Percentiles rank a stretch among this genome's conserved stretches.
These are phyloP conservation scores for Dorcus hopei DNA, from an alignment of 2,888 invertebrate species.

Conservation along the genomic window DNA sequence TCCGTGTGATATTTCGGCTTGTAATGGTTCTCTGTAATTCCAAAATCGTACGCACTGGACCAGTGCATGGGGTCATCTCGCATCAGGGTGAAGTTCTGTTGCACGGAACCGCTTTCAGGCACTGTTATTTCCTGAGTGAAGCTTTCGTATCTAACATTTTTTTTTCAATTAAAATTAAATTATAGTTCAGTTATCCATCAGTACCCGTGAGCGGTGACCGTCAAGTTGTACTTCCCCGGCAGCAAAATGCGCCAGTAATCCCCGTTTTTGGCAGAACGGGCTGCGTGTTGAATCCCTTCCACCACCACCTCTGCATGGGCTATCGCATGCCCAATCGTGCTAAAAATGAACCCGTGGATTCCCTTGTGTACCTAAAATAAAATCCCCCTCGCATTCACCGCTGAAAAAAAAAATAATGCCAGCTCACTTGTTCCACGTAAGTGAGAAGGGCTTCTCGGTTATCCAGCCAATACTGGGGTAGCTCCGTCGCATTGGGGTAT, in stretches of 20 bases:
- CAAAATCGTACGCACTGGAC: conserved; percentile 79
- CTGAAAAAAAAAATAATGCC: too few species aligned
- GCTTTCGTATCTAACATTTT: conserved; percentile 56
- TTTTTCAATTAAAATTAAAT: background rate
- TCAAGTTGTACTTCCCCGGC: conserved; percentile 53
- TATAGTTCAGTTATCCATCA: background rate
- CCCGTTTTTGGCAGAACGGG: conserved; percentile 68
- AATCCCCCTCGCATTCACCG: background rate
- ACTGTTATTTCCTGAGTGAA: conserved; percentile 63
- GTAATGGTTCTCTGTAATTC: conserved; percentile 63
- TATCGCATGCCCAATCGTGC: conserved; percentile 74
- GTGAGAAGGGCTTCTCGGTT: conserved; percentile 81
- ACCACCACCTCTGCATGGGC: conserved; percentile 72
- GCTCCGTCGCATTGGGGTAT: conserved; percentile 71
- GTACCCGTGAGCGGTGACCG: conserved; percentile 58
- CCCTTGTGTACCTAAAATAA: conserved; percentile 75
- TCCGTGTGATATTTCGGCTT: conserved; percentile 64
- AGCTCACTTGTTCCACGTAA: conserved; percentile 79
- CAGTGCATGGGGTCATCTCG: conserved; percentile 79
- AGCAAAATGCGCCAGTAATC: conserved; percentile 90
- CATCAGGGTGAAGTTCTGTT: conserved; percentile 76
- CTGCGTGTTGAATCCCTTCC: conserved; percentile 69
- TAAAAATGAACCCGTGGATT: conserved; percentile 78
- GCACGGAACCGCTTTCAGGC: conserved; percentile 56
- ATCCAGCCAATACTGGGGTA: conserved; percentile 82